Base-by-base conservation (phyloP, 2,797 vertebrate species). In the Dermochelys coriacea region DNA sequence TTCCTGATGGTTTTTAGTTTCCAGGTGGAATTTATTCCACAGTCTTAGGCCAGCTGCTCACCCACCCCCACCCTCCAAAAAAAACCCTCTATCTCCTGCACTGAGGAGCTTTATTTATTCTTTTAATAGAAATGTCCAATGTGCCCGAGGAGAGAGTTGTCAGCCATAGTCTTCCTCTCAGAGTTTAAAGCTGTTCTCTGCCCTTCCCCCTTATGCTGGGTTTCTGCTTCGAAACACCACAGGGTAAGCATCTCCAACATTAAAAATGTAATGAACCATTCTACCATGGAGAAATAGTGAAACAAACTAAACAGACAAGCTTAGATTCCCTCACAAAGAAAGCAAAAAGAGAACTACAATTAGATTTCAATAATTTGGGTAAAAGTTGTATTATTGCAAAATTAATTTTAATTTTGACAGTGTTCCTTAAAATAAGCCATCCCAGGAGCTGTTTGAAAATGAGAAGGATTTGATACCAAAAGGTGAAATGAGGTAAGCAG, bases 211-310 rank as follows among this genome's bases (percentile, higher is more conserved):
- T 27, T 29, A 29, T 27, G 37, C 41, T 75, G 71, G 41, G 71
- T 75, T 89, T 96, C 88, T 88, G 75, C 50, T 92, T 45, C 80
- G 61, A 86, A 90, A 91, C 16, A 85, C n/a, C 71, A 85, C 49
- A 80, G 83, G n/a, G 47, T 50, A 2, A 74, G 61, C 84, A 89
- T 93, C 89, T 94, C 90, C 77, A 82, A 71, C 88, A 89, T 57
- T 82, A 81, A 80, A 94, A 93, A 92, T 80, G 55, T 85, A 89
- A 80, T 91, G n/a, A 71, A 94, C 81, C 81, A 75, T 89, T 91
- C 54, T 27, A 85, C 87, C 81, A 91, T 2, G 0, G 49, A 82
- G 81, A 88, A 84, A n/a, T 81, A 94, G 3, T 86, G 80, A 87
- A 93, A 80, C 83, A 71, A 94, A 94, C 57, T 93, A 82, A 86